A percentile compares a stretch with the other conserved stretches of the same genome.
Evolutionary conservation across 2,113 vertebrate genomes (phyloP).

Genomic region (Platycercus adscitus): DNA sequence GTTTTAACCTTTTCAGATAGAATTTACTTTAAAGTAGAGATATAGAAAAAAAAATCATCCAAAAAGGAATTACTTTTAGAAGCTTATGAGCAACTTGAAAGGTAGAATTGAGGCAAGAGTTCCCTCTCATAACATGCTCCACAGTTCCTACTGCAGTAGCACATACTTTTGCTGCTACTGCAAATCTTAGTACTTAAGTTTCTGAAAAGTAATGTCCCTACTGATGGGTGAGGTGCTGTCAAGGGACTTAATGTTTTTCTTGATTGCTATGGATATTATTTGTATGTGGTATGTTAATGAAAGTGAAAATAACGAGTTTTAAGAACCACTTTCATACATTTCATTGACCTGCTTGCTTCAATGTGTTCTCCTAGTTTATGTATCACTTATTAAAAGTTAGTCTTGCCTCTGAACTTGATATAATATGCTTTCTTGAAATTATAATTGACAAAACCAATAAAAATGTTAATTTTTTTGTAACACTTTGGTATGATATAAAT

Average conservation of each 20-base stretch:
- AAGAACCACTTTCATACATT: not conserved
- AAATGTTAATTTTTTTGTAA: not conserved
- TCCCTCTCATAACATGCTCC: not conserved
- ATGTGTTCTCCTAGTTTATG: not conserved
- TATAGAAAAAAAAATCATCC: not conserved
- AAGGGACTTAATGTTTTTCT: not conserved
- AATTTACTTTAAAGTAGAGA: not conserved
- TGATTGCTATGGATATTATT: not conserved
- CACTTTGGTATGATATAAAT: not conserved
- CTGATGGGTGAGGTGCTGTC: not conserved
- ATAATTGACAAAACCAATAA: not conserved
- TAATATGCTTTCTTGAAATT: not conserved
- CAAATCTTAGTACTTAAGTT: not conserved
- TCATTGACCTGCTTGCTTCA: not conserved
- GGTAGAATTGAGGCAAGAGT: not conserved
- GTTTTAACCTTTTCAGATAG: not conserved
- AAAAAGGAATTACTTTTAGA: not conserved
- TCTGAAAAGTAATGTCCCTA: not conserved
- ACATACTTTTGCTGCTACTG: not conserved
- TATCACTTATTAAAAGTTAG: not conserved
- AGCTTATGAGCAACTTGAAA: not conserved
- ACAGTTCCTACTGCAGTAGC: not conserved
- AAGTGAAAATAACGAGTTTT: not conserved
- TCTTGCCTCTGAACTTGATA: not conserved
- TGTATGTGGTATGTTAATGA: not conserved